Conservation (phyloP, 2,888 invertebrate species). For the Amblyjoppa fuscipennis region DNA sequence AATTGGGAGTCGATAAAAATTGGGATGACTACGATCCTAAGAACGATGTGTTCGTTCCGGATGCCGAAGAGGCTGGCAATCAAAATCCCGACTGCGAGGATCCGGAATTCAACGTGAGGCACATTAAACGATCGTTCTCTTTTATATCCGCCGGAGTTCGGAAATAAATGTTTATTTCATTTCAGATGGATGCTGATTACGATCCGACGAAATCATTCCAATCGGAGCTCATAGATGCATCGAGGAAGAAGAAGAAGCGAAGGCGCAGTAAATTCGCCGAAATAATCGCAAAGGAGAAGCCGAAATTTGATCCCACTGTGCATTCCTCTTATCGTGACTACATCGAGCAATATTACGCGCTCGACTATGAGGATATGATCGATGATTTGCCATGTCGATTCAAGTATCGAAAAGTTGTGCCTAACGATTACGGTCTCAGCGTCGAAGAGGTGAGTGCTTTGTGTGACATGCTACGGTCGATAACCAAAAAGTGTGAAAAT, state of each 20-base stretch:
- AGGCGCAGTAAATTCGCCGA: constrained; percentile 92
- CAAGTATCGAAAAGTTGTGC: constrained; percentile 95
- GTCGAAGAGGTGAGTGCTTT: constrained; percentile 92
- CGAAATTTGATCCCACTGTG: constrained; percentile 91
- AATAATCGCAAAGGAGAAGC: constrained; percentile 91
- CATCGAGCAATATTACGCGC: constrained; percentile 97
- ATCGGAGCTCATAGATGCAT: constrained; percentile 87
- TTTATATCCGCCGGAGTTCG: neutral
- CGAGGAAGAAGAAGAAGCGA: constrained; percentile 88
- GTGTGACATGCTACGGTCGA: neutral
- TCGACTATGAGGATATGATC: constrained; percentile 98
- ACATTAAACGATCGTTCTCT: neutral
- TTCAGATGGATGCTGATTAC: constrained; percentile 96
- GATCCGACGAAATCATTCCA: constrained; percentile 87
- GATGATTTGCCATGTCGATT: constrained; percentile 96
- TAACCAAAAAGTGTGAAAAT: too few species aligned
- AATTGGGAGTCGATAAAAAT: constrained; percentile 88
- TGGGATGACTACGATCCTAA: constrained; percentile 89
- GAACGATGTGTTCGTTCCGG: constrained; percentile 80
- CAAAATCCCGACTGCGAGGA: constrained; percentile 91
- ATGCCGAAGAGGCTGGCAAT: constrained; percentile 75
- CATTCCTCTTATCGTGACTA: constrained; percentile 93
- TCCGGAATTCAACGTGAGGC: constrained; percentile 91
- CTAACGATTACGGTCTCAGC: constrained; percentile 96
- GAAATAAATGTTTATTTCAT: constrained; percentile 59